These are phyloP conservation scores for Cololabis saira DNA, from an alignment of 2,113 vertebrate genomes.

Conservation along the genomic window DNA sequence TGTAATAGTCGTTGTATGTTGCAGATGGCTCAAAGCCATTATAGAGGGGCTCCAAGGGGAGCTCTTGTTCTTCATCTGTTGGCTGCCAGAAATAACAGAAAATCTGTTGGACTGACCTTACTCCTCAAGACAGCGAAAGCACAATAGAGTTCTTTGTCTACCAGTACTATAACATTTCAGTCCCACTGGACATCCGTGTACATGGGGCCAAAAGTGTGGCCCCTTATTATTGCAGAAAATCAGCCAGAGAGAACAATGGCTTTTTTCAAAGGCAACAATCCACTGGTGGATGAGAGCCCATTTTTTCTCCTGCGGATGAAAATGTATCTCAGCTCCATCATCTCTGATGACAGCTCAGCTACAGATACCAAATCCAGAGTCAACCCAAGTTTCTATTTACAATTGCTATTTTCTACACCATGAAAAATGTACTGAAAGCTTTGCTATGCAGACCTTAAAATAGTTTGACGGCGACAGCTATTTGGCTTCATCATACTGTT, in stretches of 20 bases:
- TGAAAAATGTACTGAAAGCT: no score
- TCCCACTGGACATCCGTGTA: slow-evolving; percentile 41
- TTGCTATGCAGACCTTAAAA: no score
- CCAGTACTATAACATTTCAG: slow-evolving; percentile 19
- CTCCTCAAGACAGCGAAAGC: slow-evolving; percentile 21
- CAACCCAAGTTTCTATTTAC: slow-evolving; percentile 18
- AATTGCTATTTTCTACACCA: no score
- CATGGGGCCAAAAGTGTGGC: slow-evolving; percentile 54
- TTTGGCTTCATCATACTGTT: no score
- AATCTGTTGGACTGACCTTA: not conserved
- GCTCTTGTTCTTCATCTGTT: slow-evolving; percentile 21
- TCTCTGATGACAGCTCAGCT: no score
- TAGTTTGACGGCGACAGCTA: no score
- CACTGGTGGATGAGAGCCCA: slow-evolving; percentile 47
- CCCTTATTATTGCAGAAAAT: slow-evolving; percentile 62
- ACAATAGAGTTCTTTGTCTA: slow-evolving; percentile 15
- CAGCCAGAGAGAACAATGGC: slow-evolving; percentile 60
- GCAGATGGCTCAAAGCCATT: slow-evolving; percentile 18
- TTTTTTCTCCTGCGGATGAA: slow-evolving; percentile 54
- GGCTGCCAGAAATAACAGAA: slow-evolving; percentile 34
- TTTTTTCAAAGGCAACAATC: slow-evolving; percentile 49
- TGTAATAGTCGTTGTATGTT: slow-evolving; percentile 18
- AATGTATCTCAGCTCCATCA: slow-evolving; percentile 55
- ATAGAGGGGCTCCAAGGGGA: slow-evolving; percentile 27
- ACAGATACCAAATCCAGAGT: slow-evolving; percentile 29